Conservation (phyloP, 2,888 invertebrate species). For the Marasmarcha lunaedactyla region DNA sequence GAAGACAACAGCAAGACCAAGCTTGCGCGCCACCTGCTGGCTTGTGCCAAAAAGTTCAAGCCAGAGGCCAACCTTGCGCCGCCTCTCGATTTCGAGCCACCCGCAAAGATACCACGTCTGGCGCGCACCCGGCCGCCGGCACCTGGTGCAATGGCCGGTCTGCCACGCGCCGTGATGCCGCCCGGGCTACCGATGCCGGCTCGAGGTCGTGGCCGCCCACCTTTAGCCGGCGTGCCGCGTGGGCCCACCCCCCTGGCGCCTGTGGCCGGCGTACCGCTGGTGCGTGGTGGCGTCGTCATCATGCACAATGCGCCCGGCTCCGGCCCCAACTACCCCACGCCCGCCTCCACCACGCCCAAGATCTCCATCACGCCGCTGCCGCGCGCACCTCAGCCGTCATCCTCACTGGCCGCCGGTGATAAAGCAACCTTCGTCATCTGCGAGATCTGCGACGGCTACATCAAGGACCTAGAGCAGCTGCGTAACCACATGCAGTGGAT, state of each 20-base stretch:
- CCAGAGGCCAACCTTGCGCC: constrained; percentile 90
- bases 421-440: constrained; percentile 94
- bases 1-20: constrained; percentile 96
- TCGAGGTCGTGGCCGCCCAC: constrained; percentile 60
- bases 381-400: constrained; percentile 70
- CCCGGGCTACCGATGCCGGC: constrained; percentile 39
- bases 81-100: constrained; percentile 93
- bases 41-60: constrained; percentile 92
- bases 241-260: constrained; percentile 36
- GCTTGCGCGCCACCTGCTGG: constrained; percentile 87
- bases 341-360: constrained; percentile 80
- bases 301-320: constrained; percentile 67
- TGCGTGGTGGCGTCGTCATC: constrained; percentile 75
- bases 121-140: constrained; percentile 51
- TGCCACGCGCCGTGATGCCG: constrained; percentile 36
- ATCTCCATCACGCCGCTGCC: constrained; percentile 93
- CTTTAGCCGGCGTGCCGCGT: constrained; percentile 28
- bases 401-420: constrained; percentile 46
- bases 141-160: constrained; percentile 50
- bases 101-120: constrained; percentile 89
- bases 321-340: constrained; percentile 9
- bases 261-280: constrained; percentile 56
- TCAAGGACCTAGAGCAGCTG: constrained; percentile 94
- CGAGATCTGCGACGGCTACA: constrained; percentile 97
- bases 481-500: constrained; percentile 98